A percentile compares a stretch with the other conserved stretches of the same genome.
Conservation (phyloP, 2,888 invertebrate genomes). For the Agonum fuliginosum region DNA sequence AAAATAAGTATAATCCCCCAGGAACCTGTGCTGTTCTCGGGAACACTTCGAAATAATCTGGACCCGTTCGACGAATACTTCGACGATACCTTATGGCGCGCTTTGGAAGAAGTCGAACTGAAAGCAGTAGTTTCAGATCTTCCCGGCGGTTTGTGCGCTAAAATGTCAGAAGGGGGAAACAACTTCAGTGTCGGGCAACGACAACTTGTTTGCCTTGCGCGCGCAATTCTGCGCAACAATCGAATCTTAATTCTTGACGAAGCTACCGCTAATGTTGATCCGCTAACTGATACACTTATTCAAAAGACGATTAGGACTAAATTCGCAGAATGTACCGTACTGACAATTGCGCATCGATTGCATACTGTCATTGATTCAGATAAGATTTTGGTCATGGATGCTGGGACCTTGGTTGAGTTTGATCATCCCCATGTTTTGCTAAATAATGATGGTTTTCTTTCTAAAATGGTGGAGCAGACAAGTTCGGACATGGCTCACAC, state of each 20-base stretch:
- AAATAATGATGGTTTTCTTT: conserved; percentile 78
- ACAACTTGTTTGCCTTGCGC: conserved; percentile 82
- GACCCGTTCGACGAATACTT: conserved; percentile 87
- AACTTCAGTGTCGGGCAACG: conserved; percentile 74
- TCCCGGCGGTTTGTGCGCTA: conserved; percentile 79
- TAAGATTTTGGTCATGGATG: conserved; percentile 86
- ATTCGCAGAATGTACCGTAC: conserved; percentile 86
- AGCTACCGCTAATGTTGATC: conserved; percentile 89
- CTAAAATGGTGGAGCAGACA: conserved; percentile 81
- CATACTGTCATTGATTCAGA: conserved; percentile 92
- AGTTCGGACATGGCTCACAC: conserved; percentile 73
- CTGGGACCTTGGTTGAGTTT: conserved; percentile 83
- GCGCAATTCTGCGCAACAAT: conserved; percentile 76
- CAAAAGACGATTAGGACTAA: conserved; percentile 85
- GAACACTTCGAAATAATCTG: conserved; percentile 87
- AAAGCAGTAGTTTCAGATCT: conserved; percentile 79
- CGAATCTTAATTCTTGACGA: conserved; percentile 75
- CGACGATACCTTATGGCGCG: conserved; percentile 85
- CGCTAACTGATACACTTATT: conserved; percentile 84
- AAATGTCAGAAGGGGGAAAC: conserved; percentile 81
- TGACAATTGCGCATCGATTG: conserved; percentile 89
- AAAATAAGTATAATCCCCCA: conserved; percentile 87
- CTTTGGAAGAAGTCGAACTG: conserved; percentile 85
- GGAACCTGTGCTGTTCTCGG: conserved; percentile 87
- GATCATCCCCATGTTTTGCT: conserved; percentile 84